Conservation (phyloP, 2,113 vertebrate genomes). For the Tragelaphus imberbis region DNA sequence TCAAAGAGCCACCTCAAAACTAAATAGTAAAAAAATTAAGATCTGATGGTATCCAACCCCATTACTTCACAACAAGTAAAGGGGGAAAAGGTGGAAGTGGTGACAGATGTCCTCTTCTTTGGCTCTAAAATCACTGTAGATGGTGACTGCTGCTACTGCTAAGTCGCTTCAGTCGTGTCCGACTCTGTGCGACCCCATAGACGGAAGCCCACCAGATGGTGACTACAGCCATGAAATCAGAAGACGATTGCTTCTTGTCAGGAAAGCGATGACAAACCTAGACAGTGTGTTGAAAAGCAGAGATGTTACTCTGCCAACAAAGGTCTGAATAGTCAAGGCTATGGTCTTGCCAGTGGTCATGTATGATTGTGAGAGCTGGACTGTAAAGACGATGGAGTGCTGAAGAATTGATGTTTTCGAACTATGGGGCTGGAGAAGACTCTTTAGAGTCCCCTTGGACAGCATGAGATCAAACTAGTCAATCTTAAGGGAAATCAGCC, state of each 20-base stretch:
- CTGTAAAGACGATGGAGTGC: background rate
- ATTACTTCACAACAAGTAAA: background rate
- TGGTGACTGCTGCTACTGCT: too few species aligned
- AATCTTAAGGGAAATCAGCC: background rate
- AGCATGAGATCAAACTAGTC: background rate
- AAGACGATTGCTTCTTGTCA: background rate
- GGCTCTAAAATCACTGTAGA: background rate
- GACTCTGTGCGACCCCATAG: too few species aligned
- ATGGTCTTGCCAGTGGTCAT: background rate
- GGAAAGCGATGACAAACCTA: background rate
- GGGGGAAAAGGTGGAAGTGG: background rate
- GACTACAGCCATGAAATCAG: background rate
- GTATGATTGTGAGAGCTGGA: background rate
- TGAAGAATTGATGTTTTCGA: background rate
- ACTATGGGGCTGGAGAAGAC: background rate
- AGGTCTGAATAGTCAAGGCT: background rate
- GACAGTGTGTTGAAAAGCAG: background rate
- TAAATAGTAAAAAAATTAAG: background rate
- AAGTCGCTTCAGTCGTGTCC: too few species aligned
- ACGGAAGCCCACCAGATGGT: too few species aligned
- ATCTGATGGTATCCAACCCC: background rate
- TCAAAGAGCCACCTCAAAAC: background rate
- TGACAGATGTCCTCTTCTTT: background rate
- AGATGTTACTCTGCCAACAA: background rate
- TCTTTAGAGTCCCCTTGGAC: background rate